Conservation (phyloP, 2,113 vertebrate species). For the Mugil cephalus region DNA sequence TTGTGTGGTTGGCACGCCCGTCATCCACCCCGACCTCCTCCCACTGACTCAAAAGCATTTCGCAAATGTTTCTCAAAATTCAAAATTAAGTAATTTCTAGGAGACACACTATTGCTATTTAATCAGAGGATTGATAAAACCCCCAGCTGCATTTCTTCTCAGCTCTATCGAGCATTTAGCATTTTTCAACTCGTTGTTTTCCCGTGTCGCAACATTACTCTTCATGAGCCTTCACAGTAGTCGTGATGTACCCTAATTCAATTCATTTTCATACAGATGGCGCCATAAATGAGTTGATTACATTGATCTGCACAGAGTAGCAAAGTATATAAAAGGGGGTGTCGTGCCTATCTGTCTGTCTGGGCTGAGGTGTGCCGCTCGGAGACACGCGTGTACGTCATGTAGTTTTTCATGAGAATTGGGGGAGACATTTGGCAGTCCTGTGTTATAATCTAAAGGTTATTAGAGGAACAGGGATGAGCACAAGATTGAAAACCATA, state of each 20-base stretch:
- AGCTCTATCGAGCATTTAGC: background rate
- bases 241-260: slow-evolving; percentile 1
- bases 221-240: background rate
- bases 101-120: background rate
- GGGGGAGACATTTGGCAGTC: slow-evolving; percentile 44
- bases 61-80: too few species aligned
- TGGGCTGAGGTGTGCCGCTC: slow-evolving; percentile 1
- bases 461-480: slow-evolving; percentile 53
- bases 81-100: background rate
- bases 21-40: background rate
- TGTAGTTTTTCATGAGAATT: slow-evolving; percentile 61
- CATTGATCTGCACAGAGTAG: background rate
- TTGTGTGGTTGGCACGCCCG: background rate
- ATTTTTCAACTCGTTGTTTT: slow-evolving; percentile 15
- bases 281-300: slow-evolving; percentile 23
- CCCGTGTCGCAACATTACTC: background rate
- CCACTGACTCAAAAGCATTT: background rate
- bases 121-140: background rate
- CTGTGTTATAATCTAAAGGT: slow-evolving; percentile 67
- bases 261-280: slow-evolving; percentile 6
- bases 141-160: background rate
- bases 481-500: slow-evolving; percentile 66
- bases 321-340: slow-evolving; percentile 21
- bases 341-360: slow-evolving; percentile 3
- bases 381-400: slow-evolving; percentile 4